Percentiles rank a stretch among this genome's conserved stretches.
These are phyloP conservation scores for Mystacides longicornis DNA, from an alignment of 2,888 invertebrate species.

Conservation along the genomic window DNA sequence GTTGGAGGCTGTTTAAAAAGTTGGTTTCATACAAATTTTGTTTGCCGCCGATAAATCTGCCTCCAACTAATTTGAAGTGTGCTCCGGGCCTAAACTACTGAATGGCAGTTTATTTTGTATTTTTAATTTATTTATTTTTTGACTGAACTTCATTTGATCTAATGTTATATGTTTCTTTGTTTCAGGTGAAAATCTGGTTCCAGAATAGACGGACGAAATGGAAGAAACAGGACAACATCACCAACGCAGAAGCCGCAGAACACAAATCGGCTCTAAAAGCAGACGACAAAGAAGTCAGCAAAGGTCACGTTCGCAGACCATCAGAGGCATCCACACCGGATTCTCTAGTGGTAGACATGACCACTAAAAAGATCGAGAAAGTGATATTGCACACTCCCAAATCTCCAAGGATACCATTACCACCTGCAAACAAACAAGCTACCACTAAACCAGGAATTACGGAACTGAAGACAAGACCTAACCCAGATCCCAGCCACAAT, in stretches of 20 bases:
- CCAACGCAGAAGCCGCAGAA: conserved; percentile 81
- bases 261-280: conserved; percentile 54
- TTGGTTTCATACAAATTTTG: too few relatives aligned
- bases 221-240: conserved; percentile 90
- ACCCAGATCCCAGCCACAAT: not conserved
- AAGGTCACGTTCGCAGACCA: conserved; percentile 34
- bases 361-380: conserved; percentile 34
- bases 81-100: too few relatives aligned
- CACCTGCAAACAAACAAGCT: conserved; percentile 12
- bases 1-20: too few relatives aligned
- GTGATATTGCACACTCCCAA: conserved; percentile 14
- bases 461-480: conserved; percentile 4
- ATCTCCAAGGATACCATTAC: conserved; percentile 11
- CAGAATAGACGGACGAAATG: conserved; percentile 69
- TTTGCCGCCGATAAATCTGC: too few relatives aligned
- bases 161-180: conserved; percentile 28
- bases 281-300: conserved; percentile 30
- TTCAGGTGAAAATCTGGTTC: conserved; percentile 87
- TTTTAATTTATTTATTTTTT: not conserved
- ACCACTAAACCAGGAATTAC: not conserved
- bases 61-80: too few relatives aligned
- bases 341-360: conserved; percentile 37
- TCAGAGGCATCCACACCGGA: conserved; percentile 28
- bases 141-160: too few relatives aligned
- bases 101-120: not conserved